Evolutionary conservation across 1,140 invertebrate genomes (phyloP).

Genomic region (Neodiprion lecontei): DNA sequence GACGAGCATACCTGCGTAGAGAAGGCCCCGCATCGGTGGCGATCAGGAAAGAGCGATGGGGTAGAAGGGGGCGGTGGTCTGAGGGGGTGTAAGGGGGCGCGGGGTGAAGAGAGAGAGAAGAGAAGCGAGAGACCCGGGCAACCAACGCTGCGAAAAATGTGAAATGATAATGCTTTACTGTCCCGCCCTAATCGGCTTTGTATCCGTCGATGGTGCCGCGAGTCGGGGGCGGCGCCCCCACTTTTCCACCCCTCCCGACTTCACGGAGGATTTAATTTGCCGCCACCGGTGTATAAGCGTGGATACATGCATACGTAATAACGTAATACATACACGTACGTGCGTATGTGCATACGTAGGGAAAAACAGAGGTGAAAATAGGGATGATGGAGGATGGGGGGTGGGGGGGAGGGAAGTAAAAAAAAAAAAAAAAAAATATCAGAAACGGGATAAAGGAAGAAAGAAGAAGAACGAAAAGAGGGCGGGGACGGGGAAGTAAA

Average conservation of each 20-base stretch:
- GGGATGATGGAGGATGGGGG: too few species aligned
- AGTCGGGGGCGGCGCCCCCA: slow-evolving; percentile 15
- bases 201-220: slow-evolving; percentile 37
- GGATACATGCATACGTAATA: too few species aligned
- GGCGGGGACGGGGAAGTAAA: too few species aligned
- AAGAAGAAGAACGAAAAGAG: too few species aligned
- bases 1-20: too few species aligned
- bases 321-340: too few species aligned
- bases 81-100: slow-evolving; percentile 19
- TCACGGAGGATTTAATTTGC: slow-evolving; percentile 55
- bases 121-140: slow-evolving; percentile 15
- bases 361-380: too few species aligned
- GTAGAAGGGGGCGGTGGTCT: slow-evolving; percentile 20
- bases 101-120: slow-evolving; percentile 4
- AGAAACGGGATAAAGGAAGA: too few species aligned
- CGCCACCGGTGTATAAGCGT: slow-evolving; percentile 37
- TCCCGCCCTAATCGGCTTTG: slow-evolving; percentile 51
- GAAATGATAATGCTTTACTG: slow-evolving; percentile 49
- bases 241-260: slow-evolving; percentile 24
- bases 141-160: slow-evolving; percentile 39
- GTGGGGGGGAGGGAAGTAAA: too few species aligned
- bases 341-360: too few species aligned
- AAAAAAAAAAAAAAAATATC: too few species aligned
- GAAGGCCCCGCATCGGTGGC: neutral
- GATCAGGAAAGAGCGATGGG: neutral